These are phyloP conservation scores for Crocallis elinguaria DNA, from an alignment of 2,888 invertebrate genomes.

Conservation along the genomic window DNA sequence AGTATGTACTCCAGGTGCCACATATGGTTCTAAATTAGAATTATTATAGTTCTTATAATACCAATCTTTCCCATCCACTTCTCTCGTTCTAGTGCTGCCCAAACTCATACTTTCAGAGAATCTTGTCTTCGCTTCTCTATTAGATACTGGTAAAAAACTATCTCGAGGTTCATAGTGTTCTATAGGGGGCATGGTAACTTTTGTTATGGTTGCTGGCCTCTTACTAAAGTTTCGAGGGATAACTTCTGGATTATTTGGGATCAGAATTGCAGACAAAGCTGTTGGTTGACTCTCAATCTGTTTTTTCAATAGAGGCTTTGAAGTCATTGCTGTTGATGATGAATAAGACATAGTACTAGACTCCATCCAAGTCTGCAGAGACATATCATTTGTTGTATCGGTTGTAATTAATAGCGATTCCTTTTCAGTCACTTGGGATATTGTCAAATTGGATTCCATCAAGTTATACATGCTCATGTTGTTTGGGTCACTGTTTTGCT, in stretches of 20 bases:
- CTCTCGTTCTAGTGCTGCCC: conserved; percentile 73
- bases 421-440: conserved; percentile 75
- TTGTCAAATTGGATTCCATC: conserved; percentile 76
- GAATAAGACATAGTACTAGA: conserved; percentile 65
- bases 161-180: conserved; percentile 64
- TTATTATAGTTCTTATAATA: conserved; percentile 94
- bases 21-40: conserved; percentile 78
- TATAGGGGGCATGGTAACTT: conserved; percentile 72
- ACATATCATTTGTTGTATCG: conserved; percentile 75
- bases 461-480: conserved; percentile 73
- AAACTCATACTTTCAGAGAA: conserved; percentile 67
- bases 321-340: conserved; percentile 52
- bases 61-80: conserved; percentile 89
- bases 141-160: conserved; percentile 67
- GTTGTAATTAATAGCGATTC: conserved; percentile 75
- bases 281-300: conserved; percentile 69
- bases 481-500: conserved; percentile 68
- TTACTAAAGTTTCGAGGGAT: conserved; percentile 59
- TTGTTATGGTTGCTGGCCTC: conserved; percentile 75
- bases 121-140: conserved; percentile 74
- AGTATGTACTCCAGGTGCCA: conserved; percentile 69
- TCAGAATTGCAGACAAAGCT: conserved; percentile 86
- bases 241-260: conserved; percentile 81
- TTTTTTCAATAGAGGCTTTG: conserved; percentile 64
- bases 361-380: conserved; percentile 72